Evolutionary conservation across 2,113 vertebrate species (phyloP).

Genomic region (Ageneiosus marmoratus): DNA sequence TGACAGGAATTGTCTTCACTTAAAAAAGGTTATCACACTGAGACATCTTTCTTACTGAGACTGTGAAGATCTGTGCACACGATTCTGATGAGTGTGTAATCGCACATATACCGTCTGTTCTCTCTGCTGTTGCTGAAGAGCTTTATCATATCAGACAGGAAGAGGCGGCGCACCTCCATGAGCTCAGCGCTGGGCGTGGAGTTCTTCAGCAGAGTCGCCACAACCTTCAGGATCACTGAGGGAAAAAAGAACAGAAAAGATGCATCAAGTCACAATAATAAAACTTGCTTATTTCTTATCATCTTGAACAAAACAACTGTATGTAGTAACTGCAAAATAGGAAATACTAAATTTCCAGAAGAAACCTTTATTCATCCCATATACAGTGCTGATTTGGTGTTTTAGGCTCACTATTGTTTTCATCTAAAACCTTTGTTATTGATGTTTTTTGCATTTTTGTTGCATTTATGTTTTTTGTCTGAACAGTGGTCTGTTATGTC

Average conservation of each 20-base stretch:
- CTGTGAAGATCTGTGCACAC: constrained; percentile 8
- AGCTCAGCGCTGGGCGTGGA: constrained; percentile 93
- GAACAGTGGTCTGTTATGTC: too few relatives aligned
- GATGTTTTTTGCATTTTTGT: too few relatives aligned
- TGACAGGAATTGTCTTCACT: constrained; percentile 26
- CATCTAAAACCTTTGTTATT: too few relatives aligned
- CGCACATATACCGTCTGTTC: constrained; percentile 84
- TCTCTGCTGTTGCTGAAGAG: constrained; percentile 98
- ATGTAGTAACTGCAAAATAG: too few relatives aligned
- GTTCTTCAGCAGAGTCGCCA: constrained; percentile 95
- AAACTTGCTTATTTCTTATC: too few relatives aligned
- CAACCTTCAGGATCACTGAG: constrained; percentile 97
- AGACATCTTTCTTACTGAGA: constrained; percentile 11
- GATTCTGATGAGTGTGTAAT: constrained; percentile 14
- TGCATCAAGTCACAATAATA: background rate
- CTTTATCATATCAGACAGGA: constrained; percentile 99
- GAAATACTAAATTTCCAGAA: background rate
- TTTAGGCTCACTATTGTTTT: too few relatives aligned
- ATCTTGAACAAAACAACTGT: background rate
- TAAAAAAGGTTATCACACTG: background rate
- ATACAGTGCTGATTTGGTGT: too few relatives aligned
- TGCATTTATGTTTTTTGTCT: too few relatives aligned
- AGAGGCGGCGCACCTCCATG: constrained; percentile 97
- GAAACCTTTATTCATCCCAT: too few relatives aligned
- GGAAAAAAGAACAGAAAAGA: constrained; percentile 34